Evolutionary conservation across 2,113 vertebrate species (phyloP), one percentile per base, ranked within the genome.

Genomic region (Madoqua kirkii): DNA sequence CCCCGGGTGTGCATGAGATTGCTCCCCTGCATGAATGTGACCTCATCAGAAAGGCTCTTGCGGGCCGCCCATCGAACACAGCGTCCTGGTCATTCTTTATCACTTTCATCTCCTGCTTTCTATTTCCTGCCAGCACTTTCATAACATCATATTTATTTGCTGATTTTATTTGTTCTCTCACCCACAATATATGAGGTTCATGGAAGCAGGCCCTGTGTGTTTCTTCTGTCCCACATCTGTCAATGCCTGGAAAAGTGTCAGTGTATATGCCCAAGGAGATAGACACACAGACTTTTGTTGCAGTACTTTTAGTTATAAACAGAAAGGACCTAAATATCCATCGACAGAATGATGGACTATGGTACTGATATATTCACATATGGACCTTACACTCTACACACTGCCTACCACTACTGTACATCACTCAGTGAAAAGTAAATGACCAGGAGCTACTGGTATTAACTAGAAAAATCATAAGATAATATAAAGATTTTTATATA

Each of bases 381-480:
- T 55, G 48, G 29, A 62, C 55, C 40, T 0, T 43, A 55, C 7
- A 19, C 54, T 76, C 78, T 85, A 27, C 15, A 60, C 6, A 60
- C 52, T 74, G 71, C 54, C 2, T 60, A 17, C 27, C 29, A 3
- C 57, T 84, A 29, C 19, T 71, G 1, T 67, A 62, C 14, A 54
- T 81, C 94, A 76, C 52, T 96, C 40, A 76, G 14, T 96, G 54
- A 91, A 87, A 87, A 87, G 54, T 76, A 76, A 89, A 29, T 91
- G 60, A 74, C 54, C 25, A 86, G 48, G 45, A 94, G 3, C 36
- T 76, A 13, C 11, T 43, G 36, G 12, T 60, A 52, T 50, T 40
- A 86, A 79, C 23, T 84, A 45, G 2, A 36, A 52, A 89, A 89
- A 0, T 67, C 27, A 7, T n/a, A 93, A 60, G 16, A 59, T 93